Percentiles rank a stretch among this genome's conserved stretches.
phyloP scores from a whole-genome alignment of 2,888 invertebrate genomes.

The Steromphala cineraria region DNA sequence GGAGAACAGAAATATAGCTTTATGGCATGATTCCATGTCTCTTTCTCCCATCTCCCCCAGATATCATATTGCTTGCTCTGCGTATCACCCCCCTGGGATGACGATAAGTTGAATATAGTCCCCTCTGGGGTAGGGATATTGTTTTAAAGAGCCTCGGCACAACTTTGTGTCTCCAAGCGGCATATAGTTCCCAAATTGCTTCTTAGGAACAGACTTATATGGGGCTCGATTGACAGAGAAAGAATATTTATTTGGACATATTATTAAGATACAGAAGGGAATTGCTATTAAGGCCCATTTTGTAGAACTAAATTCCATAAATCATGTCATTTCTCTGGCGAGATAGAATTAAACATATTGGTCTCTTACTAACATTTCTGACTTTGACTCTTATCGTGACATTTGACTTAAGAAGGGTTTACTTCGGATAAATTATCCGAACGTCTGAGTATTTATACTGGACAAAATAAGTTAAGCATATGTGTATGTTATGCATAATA shows the following conservation, averaged over 20 bases:
- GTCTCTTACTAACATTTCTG: no score
- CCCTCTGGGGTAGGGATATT: background rate
- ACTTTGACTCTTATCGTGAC: no score
- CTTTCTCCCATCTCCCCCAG: background rate
- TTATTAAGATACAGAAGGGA: background rate
- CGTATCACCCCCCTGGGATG: background rate
- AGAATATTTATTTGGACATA: background rate
- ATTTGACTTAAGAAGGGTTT: no score
- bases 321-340: no score
- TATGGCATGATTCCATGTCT: background rate
- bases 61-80: background rate
- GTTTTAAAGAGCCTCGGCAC: background rate
- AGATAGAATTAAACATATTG: no score
- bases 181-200: conserved; percentile 10
- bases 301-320: background rate
- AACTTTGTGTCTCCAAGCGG: background rate
- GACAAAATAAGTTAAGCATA: no score
- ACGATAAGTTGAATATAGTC: background rate
- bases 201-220: background rate
- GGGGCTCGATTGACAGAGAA: background rate
- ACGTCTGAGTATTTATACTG: no score
- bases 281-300: background rate
- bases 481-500: no score
- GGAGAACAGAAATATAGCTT: background rate
- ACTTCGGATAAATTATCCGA: no score